Base-by-base conservation (phyloP, 2,797 vertebrate species). In the Rhinella marina region DNA sequence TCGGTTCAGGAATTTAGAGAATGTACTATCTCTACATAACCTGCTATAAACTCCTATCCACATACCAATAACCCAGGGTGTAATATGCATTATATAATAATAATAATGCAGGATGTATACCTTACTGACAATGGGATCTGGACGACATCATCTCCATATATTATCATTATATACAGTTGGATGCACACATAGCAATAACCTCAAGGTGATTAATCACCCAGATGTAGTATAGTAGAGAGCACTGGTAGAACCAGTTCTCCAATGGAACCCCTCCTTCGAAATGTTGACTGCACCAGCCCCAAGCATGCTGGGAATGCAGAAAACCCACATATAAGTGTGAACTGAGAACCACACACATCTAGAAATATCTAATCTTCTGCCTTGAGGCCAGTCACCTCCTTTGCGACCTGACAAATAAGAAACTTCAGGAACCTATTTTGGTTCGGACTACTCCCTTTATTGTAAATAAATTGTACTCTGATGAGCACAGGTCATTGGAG, bases 231-330 rank as follows among this genome's bases (percentile, higher is more conserved):
- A 77, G 57, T 75, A 62, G 11, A 48, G 59, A 77, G 23, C 78
- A 19, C 62, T 41, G 64, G 82, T 27, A 59, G 29, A 88, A 89
- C 88, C 62, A 54, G 88, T 89, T 82, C 84, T 78, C 75, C 6
- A n/a, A 10, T 27, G 54, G 17, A 41, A 59, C 41, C 19, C 54
- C 62, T 48, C 61, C 86, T 78, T 52, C 81, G 48, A 27, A 66
- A 29, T 25, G 48, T n/a, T 48, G 57, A 77, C 88, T 84, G 76
- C 79, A 68, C 84, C 79, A 82, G 9, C 50, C 50, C 41, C 29
- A 64, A 77, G 72, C 64, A 89, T 82, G 88, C 19, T 29, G 84
- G 48, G 88, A 89, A 89, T 89, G 88, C 59, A 41, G 84, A 86
- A 66, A 76, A 57, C 10, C 84, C 27, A 82, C 68, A 64, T 48